phyloP scores from a whole-genome alignment of 2,888 invertebrate species.

The Cabera pusaria region DNA sequence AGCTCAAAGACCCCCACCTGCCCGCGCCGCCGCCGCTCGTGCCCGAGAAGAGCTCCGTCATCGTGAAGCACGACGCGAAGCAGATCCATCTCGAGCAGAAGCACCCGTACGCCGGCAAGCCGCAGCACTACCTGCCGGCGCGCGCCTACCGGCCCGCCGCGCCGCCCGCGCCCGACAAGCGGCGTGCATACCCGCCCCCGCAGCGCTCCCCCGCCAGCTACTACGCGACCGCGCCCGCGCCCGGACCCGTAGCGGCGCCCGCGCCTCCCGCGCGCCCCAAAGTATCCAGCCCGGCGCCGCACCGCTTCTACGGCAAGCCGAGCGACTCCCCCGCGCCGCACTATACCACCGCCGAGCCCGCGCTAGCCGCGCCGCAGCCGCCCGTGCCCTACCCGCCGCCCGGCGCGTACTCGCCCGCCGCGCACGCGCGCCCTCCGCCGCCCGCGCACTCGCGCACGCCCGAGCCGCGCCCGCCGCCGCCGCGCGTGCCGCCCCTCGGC shows the following conservation, averaged over 20 bases:
- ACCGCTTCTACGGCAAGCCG: conserved; percentile 88
- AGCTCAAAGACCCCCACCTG: conserved; percentile 84
- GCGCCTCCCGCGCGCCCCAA: conserved; percentile 83
- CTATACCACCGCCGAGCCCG: conserved; percentile 63
- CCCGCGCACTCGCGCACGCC: conserved; percentile 83
- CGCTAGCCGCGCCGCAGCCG: conserved; percentile 71
- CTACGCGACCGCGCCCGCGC: conserved; percentile 42
- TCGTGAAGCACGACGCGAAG: conserved; percentile 90
- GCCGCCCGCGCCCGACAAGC: conserved; percentile 84
- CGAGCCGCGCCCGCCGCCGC: conserved; percentile 72
- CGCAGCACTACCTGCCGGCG: conserved; percentile 78
- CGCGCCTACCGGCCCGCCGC: conserved; percentile 79
- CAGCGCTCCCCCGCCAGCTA: conserved; percentile 83
- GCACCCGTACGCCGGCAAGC: conserved; percentile 83
- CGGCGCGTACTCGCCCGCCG: conserved; percentile 61
- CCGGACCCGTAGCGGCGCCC: conserved; percentile 34
- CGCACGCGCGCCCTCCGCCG: conserved; percentile 76
- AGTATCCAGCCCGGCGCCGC: conserved; percentile 91
- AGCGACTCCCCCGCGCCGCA: conserved; percentile 61
- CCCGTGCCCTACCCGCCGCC: conserved; percentile 74
- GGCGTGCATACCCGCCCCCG: conserved; percentile 86
- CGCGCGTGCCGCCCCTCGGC: conserved; percentile 63
- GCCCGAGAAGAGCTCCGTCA: conserved; percentile 90
- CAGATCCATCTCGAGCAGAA: conserved; percentile 84
- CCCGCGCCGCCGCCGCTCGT: conserved; percentile 87